Evolutionary conservation across 92 coral and sea anemone genomes (phyloP).

Genomic region (Epizoanthus fatuus): DNA sequence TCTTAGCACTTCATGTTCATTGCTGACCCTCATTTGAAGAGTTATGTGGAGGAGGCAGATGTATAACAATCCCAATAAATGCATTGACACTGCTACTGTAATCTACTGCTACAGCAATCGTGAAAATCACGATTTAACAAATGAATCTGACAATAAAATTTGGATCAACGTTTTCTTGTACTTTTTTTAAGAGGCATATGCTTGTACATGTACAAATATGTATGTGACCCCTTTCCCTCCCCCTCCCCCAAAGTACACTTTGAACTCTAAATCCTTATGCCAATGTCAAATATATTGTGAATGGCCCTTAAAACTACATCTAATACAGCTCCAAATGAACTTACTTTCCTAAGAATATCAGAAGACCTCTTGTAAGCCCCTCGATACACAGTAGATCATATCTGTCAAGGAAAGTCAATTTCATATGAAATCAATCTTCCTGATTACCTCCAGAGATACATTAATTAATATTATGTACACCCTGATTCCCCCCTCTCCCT

Average conservation of each 20-base stretch:
- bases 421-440: neutral
- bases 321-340: constrained; percentile 14
- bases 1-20: no score
- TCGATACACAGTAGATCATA: constrained; percentile 97
- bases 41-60: no score
- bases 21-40: no score
- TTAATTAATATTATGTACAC: neutral
- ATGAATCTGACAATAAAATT: neutral
- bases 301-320: neutral
- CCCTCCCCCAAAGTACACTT: neutral
- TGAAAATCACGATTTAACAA: no score
- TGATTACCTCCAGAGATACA: no score
- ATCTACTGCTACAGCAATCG: no score
- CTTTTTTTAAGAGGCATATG: no score
- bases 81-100: neutral
- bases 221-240: neutral
- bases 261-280: no score
- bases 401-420: constrained; percentile 46
- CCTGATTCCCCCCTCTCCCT: no score
- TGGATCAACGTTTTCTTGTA: neutral
- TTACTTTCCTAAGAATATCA: constrained; percentile 94
- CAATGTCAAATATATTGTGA: no score
- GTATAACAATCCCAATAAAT: no score
- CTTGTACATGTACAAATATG: no score
- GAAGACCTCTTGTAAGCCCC: constrained; percentile 92